Percentiles rank a stretch among this genome's conserved stretches.
Evolutionary conservation across 2,888 invertebrate species (phyloP).

Genomic region (Xanthia icteritia): DNA sequence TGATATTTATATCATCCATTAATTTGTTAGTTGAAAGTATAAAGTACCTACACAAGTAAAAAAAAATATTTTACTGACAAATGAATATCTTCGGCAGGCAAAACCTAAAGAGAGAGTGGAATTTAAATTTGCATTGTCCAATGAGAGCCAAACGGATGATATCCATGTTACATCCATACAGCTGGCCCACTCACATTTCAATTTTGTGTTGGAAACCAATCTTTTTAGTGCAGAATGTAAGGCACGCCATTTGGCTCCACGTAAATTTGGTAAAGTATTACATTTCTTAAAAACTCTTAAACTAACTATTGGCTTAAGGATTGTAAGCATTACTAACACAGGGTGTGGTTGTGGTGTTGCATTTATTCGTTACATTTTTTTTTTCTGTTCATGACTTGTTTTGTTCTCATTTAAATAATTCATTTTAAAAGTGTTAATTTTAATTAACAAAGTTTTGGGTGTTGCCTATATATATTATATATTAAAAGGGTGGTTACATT

Average conservation of each 20-base stretch:
- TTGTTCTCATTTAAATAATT: not conserved
- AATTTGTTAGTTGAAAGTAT: no score
- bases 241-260: constrained; percentile 67
- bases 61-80: constrained; percentile 13
- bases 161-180: constrained; percentile 71
- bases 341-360: constrained; percentile 10
- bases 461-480: not conserved
- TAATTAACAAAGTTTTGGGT: not conserved
- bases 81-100: constrained; percentile 68
- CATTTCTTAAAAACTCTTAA: constrained; percentile 13
- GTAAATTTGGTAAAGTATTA: constrained; percentile 68
- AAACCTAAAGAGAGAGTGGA: constrained; percentile 76
- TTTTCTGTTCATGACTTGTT: not conserved
- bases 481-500: no score
- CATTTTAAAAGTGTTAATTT: not conserved
- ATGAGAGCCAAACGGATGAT: constrained; percentile 73
- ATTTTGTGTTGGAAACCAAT: constrained; percentile 73
- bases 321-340: constrained; percentile 18
- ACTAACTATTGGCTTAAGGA: constrained; percentile 22
- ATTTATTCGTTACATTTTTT: not conserved
- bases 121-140: constrained; percentile 74
- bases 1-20: no score
- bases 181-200: constrained; percentile 74
- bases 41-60: no score
- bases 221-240: constrained; percentile 68